Percentiles rank a stretch among this genome's conserved stretches.
phyloP scores from a whole-genome alignment of 1,140 invertebrate genomes.

The Paraescarpia echinospica region DNA sequence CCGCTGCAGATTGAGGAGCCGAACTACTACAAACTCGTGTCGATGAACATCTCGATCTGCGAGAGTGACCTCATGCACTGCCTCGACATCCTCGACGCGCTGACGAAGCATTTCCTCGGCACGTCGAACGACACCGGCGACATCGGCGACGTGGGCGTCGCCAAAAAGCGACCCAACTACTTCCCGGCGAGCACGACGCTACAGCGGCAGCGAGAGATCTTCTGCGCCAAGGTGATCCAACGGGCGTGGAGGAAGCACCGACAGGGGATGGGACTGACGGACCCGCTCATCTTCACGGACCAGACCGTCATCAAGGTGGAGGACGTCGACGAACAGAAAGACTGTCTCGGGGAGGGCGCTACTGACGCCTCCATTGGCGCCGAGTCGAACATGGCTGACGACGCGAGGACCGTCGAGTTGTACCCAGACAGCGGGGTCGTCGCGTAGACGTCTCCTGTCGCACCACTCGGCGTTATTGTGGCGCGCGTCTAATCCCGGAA shows the following conservation, averaged over 20 bases:
- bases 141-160: conserved; percentile 41
- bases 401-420: conserved; percentile 44
- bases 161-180: conserved; percentile 61
- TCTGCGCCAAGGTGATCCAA: conserved; percentile 92
- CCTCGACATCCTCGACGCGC: conserved; percentile 94
- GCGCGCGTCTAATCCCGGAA: not conserved
- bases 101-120: conserved; percentile 90
- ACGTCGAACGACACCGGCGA: conserved; percentile 76
- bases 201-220: conserved; percentile 92
- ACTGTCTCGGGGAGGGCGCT: conserved; percentile 16
- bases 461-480: not conserved
- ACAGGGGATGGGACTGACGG: conserved; percentile 19
- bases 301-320: conserved; percentile 20
- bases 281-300: conserved; percentile 24
- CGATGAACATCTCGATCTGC: conserved; percentile 98
- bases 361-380: conserved; percentile 28
- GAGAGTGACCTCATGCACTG: conserved; percentile 95
- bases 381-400: conserved; percentile 21
- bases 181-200: conserved; percentile 90
- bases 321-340: conserved; percentile 24
- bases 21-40: conserved; percentile 98
- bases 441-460: conserved; percentile 31
- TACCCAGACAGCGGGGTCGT: conserved; percentile 53
- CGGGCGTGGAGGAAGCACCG: conserved; percentile 72
- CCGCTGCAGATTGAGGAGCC: conserved; percentile 85